Conservation (phyloP, 1,140 invertebrate species). For the Apis dorsata region DNA sequence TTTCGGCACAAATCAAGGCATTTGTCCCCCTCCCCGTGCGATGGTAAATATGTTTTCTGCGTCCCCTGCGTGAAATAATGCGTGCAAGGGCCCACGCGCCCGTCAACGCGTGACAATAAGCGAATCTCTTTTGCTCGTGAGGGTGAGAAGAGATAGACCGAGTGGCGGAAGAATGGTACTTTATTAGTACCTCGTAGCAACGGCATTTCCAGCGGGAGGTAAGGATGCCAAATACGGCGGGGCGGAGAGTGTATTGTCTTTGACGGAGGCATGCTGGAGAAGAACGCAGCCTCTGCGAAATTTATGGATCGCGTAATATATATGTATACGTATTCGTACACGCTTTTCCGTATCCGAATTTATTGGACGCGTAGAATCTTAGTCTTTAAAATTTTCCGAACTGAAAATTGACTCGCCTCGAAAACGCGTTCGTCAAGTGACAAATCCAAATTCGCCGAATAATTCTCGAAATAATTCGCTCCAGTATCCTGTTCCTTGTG, state of each 20-base stretch:
- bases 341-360: not conserved
- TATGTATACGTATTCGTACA: no score
- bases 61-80: constrained; percentile 67
- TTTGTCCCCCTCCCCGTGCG: constrained; percentile 64
- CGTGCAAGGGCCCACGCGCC: constrained; percentile 32
- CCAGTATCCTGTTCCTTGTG: not conserved
- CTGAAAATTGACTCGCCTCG: not conserved
- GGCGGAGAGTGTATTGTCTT: not conserved
- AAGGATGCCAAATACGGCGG: not conserved
- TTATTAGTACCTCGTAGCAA: constrained; percentile 55
- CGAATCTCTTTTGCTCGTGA: constrained; percentile 38
- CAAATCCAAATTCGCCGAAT: not conserved
- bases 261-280: not conserved
- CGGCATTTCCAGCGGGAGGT: constrained; percentile 9
- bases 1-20: constrained; percentile 75
- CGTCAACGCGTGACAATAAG: constrained; percentile 61
- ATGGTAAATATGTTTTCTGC: constrained; percentile 73
- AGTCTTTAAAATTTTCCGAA: not conserved
- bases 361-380: not conserved
- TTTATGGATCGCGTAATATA: not conserved
- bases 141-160: constrained; percentile 58
- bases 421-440: not conserved
- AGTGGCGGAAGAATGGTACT: constrained; percentile 57
- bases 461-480: not conserved
- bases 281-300: not conserved